phyloP scores from a whole-genome alignment of 2,797 vertebrate species.

The Onychomys torridus region DNA sequence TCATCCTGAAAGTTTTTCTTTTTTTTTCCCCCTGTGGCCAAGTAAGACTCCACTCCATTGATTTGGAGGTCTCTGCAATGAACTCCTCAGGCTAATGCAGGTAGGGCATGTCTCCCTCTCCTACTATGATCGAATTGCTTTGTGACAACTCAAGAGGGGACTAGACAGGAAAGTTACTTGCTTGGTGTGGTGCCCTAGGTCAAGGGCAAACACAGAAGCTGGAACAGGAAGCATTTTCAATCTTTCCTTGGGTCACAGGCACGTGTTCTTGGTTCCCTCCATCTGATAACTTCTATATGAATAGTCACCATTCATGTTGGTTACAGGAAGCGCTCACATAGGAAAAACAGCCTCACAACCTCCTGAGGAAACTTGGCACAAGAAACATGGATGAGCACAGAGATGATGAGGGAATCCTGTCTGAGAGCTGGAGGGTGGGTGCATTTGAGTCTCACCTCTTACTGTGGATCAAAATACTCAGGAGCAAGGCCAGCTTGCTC shows the following conservation, averaged over 20 bases:
- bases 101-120: no score
- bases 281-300: rapidly evolving
- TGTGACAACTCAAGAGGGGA: neutral
- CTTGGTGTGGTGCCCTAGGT: neutral
- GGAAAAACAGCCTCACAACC: neutral
- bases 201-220: neutral
- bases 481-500: neutral
- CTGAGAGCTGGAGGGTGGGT: neutral
- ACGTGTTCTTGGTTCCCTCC: neutral
- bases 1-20: neutral
- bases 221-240: neutral
- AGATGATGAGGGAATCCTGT: neutral
- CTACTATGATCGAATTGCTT: neutral
- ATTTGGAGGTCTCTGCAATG: neutral
- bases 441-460: neutral
- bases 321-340: neutral
- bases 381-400: neutral
- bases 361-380: neutral
- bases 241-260: rapidly evolving
- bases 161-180: neutral
- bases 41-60: neutral
- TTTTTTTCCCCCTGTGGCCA: neutral
- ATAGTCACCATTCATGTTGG: neutral
- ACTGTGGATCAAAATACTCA: rapidly evolving
- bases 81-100: neutral